Conservation (phyloP, 2,113 vertebrate genomes). For the Nothobranchius kuhntae region DNA sequence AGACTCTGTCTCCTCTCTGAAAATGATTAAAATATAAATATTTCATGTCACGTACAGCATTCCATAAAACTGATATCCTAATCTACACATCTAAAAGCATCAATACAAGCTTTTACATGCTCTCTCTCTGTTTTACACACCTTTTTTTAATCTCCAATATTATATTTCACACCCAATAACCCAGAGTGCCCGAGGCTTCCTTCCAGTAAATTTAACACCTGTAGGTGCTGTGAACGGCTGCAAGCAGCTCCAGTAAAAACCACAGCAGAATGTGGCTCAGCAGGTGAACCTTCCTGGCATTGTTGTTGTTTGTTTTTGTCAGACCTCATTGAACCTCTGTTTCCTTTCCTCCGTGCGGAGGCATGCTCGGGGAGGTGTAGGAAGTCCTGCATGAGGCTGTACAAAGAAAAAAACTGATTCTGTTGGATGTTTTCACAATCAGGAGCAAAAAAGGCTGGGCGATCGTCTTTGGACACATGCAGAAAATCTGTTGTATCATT, state of each 20-base stretch:
- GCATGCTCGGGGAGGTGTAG: slow-evolving; percentile 25
- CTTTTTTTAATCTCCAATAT: slow-evolving; percentile 13
- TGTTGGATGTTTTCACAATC: slow-evolving; percentile 25
- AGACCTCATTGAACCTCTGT: slow-evolving; percentile 26
- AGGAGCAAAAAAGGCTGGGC: neutral
- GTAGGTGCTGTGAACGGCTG: slow-evolving; percentile 37
- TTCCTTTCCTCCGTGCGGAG: slow-evolving; percentile 36
- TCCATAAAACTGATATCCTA: slow-evolving; percentile 1
- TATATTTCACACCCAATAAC: slow-evolving; percentile 15
- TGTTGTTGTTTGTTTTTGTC: slow-evolving; percentile 41
- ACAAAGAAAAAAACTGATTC: slow-evolving; percentile 33
- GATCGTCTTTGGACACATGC: neutral
- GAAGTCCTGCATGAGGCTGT: slow-evolving; percentile 26
- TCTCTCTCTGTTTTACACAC: neutral
- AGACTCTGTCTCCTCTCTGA: neutral
- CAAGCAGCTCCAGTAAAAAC: slow-evolving; percentile 31
- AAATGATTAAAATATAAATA: too few relatives aligned
- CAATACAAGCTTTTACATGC: slow-evolving; percentile 8
- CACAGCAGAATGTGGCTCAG: slow-evolving; percentile 19
- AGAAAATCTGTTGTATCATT: neutral
- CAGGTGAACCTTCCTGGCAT: slow-evolving; percentile 52
- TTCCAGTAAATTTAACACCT: slow-evolving; percentile 52
- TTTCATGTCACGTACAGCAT: too few relatives aligned
- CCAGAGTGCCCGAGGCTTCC: slow-evolving; percentile 7
- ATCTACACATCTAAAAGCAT: neutral